Base-by-base conservation (phyloP, 2,113 vertebrate species). In the Menidia beryllina region DNA sequence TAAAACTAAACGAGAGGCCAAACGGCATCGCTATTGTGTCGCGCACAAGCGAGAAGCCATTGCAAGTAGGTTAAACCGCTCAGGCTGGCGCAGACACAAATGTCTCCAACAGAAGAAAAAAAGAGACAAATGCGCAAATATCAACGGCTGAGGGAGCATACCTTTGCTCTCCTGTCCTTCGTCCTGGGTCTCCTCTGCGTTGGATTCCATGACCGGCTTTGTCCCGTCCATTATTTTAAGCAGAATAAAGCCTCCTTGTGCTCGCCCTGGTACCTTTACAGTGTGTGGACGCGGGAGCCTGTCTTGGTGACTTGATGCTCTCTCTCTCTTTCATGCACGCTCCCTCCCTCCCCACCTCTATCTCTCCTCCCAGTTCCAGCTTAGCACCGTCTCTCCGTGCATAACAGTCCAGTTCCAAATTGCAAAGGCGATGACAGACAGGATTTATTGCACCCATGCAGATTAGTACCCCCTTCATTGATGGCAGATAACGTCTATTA, bases 111-210 rank as follows among this genome's bases (percentile, higher is more conserved):
- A 12, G 10, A 5, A 50, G 60, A 26, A 52, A 64, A 26, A 51
- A 2, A 36, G 9, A 26, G 3, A 8, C 45, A 79, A 73, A 80
- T 13, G 66, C 54, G 60, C 66, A 75, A 53, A 69, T 61, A 51
- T 51, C 39, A 62, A 74, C 79, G 43, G 21, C 17, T 8, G 38
- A 10, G 1, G 8, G 43, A 2, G 61, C 72, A 87, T 96, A 98
- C 97, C 97, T 99, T 97, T 98, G 94, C 95, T 97, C 89, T 98
- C 97, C 91, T 96, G 96, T 84, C 95, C 96, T 94, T 97, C 96
- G 86, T 98, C 97, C 78, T 95, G 94, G 83, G 93, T 96, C 93
- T 98, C 97, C 92, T 97, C 96, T 23, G 95, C 92, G 92, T 93
- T 95, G 93, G 96, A 94, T 95, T 98, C 97, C 96, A 97, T 96